Evolutionary conservation across 1,140 invertebrate genomes (phyloP), one percentile per base, ranked within the genome.

Genomic region (Anoplolepis gracilipes): DNA sequence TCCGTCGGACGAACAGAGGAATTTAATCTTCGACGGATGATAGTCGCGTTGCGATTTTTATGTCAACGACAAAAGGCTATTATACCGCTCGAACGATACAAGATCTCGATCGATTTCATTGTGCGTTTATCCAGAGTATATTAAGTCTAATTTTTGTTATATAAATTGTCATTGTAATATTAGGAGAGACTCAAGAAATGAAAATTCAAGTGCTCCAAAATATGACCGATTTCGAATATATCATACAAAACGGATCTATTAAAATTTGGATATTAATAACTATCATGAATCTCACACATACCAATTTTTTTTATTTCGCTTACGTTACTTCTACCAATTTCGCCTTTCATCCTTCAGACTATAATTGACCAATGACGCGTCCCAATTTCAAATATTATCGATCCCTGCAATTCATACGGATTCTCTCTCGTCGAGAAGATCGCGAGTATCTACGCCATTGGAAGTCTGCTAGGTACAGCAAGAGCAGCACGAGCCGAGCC

Each of bases 381-480:
- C 22, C 39, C 22, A 69, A 57, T 79, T 79, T 70, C 22, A 79
- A 13, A 10, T 28, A 25, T 16, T 13, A 19, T 69, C 16, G 57
- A 33, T 65, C 7, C 11, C 5, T 22, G 4, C 25, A 11, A 30
- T 46, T 57, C 30, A 2, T 36, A 4, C 25, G 42, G 30, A 19
- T 19, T 59, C 8, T 55, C n/a, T 7, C 33, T 7, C n/a, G n/a
- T n/a, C n/a, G n/a, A 33, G 65, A 84, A 84, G 82, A 84, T 75
- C 39, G 28, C 67, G 73, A 90, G 67, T 93, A 72, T 67, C 84
- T 88, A 93, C 92, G 93, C 92, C 93, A 94, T 90, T 94, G 94
- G 89, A 33, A 90, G 82, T 90, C 88, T 90, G 93, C 90, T 93
- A 94, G 93, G 92, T 93, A 91, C 91, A 94, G 93, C 90, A 94